These are phyloP conservation scores for Dendrolimus houi DNA, from an alignment of 2,888 invertebrate species.

Conservation along the genomic window DNA sequence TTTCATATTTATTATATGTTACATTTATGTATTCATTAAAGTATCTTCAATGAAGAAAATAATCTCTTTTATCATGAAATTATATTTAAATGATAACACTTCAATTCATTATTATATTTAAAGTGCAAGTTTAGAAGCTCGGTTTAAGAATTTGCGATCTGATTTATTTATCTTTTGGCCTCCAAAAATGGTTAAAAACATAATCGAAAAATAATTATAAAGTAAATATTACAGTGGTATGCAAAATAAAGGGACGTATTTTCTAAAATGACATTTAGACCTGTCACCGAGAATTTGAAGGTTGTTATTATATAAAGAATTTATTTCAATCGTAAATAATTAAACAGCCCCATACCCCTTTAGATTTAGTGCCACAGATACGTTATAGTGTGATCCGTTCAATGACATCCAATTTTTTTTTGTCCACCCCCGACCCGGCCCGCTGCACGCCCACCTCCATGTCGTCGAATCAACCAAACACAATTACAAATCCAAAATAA, in stretches of 20 bases:
- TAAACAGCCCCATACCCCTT: conserved; percentile 32
- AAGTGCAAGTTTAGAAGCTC: conserved; percentile 50
- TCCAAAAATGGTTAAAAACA: too few species aligned
- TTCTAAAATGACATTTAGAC: too few species aligned
- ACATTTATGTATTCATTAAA: conserved; percentile 17
- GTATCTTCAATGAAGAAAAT: conserved; percentile 51
- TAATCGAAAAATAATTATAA: too few species aligned
- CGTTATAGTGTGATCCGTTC: conserved; percentile 67
- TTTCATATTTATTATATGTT: conserved; percentile 20
- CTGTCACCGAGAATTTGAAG: too few species aligned
- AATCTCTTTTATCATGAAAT: conserved; percentile 48
- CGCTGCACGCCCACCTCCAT: conserved; percentile 68
- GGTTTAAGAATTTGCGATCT: conserved; percentile 42
- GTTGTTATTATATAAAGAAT: too few species aligned
- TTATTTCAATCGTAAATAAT: conserved; percentile 28
- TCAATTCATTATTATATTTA: conserved; percentile 8
- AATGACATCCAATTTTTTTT: conserved; percentile 73
- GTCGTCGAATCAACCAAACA: conserved; percentile 59
- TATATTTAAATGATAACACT: conserved; percentile 39
- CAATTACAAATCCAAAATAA: conserved; percentile 30
- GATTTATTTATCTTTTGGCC: background rate
- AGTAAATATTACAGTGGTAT: too few species aligned
- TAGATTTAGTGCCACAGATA: conserved; percentile 56
- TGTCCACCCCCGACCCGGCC: conserved; percentile 65
- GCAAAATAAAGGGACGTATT: too few species aligned